phyloP scores from a whole-genome alignment of 2,113 vertebrate species.

The Saimiri boliviensis region DNA sequence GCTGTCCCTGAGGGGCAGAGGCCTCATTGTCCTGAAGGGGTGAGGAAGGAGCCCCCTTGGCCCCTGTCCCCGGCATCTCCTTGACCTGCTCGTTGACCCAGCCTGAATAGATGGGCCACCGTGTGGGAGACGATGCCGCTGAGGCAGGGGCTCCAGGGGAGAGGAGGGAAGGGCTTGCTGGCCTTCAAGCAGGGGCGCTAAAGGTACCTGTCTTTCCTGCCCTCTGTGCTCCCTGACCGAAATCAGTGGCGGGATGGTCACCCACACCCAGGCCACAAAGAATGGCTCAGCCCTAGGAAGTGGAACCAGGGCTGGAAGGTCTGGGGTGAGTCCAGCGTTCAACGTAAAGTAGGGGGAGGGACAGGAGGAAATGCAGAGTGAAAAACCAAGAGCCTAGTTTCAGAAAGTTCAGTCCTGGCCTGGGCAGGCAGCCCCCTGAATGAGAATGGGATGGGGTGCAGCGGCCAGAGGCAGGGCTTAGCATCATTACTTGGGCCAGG shows the following conservation, averaged over 20 bases:
- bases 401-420: neutral
- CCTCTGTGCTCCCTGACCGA: neutral
- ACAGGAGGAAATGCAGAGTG: neutral
- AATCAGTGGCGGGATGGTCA: neutral
- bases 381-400: neutral
- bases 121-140: neutral
- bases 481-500: rapidly evolving
- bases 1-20: slow-evolving; percentile 15
- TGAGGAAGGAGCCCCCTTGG: slow-evolving; percentile 24
- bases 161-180: neutral
- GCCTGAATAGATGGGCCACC: slow-evolving; percentile 43
- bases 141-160: neutral
- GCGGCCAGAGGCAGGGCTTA: neutral
- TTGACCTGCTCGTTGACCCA: slow-evolving; percentile 60
- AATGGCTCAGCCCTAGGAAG: neutral
- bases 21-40: slow-evolving; percentile 50
- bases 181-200: neutral
- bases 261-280: neutral
- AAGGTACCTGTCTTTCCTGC: neutral
- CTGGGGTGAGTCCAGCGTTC: neutral
- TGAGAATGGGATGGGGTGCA: too few species aligned
- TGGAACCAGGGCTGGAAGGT: neutral
- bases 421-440: neutral
- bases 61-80: neutral
- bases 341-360: neutral